These are phyloP conservation scores for Perccottus glenii DNA, from an alignment of 2,113 vertebrate species.

Conservation along the genomic window DNA sequence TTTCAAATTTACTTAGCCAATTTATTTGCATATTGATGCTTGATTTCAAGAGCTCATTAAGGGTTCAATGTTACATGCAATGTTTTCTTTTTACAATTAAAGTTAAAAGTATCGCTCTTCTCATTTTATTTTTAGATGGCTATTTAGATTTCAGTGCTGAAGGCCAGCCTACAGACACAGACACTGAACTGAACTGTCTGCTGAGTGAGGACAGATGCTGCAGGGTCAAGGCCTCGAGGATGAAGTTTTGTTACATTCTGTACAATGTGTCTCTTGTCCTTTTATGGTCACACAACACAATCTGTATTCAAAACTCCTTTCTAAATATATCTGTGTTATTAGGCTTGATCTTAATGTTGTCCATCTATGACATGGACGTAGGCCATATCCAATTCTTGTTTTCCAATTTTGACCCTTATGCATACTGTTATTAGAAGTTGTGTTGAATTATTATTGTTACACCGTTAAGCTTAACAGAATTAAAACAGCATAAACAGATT, in stretches of 20 bases:
- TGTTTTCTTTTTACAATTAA: too few species aligned
- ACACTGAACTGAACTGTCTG: conserved; percentile 30
- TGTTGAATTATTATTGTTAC: too few species aligned
- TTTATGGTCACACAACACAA: background rate
- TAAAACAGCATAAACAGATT: background rate
- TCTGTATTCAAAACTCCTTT: background rate
- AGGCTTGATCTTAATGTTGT: conserved; percentile 24
- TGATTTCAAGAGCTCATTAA: too few species aligned
- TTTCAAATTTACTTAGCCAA: too few species aligned
- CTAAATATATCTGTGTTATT: conserved; percentile 17
- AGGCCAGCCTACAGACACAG: conserved; percentile 29
- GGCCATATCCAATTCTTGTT: background rate
- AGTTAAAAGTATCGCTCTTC: background rate
- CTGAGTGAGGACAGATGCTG: conserved; percentile 59
- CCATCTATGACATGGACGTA: background rate
- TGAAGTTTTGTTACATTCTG: background rate
- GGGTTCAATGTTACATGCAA: too few species aligned
- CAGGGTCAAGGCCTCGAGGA: conserved; percentile 35
- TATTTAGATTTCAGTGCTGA: conserved; percentile 7
- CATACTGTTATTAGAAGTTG: background rate
- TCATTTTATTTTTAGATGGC: conserved; percentile 9
- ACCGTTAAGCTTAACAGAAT: background rate
- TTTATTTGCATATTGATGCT: too few species aligned
- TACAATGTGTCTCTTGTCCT: background rate
- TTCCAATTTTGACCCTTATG: background rate